Percentiles rank a stretch among this genome's conserved stretches.
These are phyloP conservation scores for Danaus chrysippus DNA, from an alignment of 2,888 invertebrate genomes.

Conservation along the genomic window DNA sequence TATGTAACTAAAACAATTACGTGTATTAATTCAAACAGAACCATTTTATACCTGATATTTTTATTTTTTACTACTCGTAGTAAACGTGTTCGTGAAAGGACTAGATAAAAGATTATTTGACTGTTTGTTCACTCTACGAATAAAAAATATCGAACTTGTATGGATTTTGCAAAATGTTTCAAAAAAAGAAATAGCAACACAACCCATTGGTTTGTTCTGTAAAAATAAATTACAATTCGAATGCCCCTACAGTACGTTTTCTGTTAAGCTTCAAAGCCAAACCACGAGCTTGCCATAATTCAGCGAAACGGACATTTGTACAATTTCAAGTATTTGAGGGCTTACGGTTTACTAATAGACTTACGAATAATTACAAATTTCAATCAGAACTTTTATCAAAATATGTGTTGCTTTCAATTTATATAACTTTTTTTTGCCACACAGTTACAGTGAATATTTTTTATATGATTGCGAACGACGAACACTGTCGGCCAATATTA, in stretches of 20 bases:
- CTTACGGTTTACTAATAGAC: constrained; percentile 31
- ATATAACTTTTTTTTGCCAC: no score
- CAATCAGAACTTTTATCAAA: not conserved
- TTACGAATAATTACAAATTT: constrained; percentile 6
- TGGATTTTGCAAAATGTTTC: constrained; percentile 9
- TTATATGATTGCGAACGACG: no score
- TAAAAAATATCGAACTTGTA: not conserved
- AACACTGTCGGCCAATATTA: no score
- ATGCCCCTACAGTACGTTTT: constrained; percentile 11
- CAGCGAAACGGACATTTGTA: constrained; percentile 29
- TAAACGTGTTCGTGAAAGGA: no score
- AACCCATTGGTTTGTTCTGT: constrained; percentile 11
- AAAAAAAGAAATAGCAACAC: not conserved
- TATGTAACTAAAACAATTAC: no score
- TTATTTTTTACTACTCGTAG: no score
- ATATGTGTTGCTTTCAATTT: no score
- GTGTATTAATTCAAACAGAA: no score
- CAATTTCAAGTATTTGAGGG: constrained; percentile 30
- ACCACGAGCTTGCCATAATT: constrained; percentile 19
- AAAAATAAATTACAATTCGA: constrained; percentile 13
- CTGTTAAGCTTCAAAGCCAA: constrained; percentile 11
- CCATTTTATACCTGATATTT: no score
- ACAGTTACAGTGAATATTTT: no score
- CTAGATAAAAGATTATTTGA: no score
- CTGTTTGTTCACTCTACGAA: not conserved